Evolutionary conservation across 2,797 vertebrate species (phyloP), one percentile per base, ranked within the genome.

Genomic region (Astyanax mexicanus): DNA sequence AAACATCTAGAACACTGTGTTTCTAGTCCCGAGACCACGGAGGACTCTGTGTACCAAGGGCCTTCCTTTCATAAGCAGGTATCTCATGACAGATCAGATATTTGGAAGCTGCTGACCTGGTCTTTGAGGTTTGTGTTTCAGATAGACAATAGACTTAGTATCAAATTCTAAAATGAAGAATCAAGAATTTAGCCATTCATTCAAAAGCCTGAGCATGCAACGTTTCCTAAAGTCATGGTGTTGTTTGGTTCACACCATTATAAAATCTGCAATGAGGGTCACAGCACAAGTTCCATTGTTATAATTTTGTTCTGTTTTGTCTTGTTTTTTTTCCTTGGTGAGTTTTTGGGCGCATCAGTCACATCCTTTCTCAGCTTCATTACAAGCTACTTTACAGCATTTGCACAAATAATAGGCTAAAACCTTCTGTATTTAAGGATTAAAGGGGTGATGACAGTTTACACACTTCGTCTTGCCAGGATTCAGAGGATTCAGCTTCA

Each of bases 221-320:
- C 60, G 62, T 62, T 13, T 42, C 5, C 12, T 62, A 12, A 40
- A 40, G n/a, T 32, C 13, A 17, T n/a, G 27, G 55, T 58, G 15
- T 37, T 25, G 1, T n/a, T 17, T 60, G 32, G n/a, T 17, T 21
- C 3, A 32, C 17, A 19, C 35, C 3, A 60, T 60, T 32, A 60
- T n/a, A 38, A 61, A 62, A 10, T 40, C 37, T 12, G n/a, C 37
- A 64, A 25, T 27, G 21, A 42, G 37, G 11, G 40, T 62, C 37
- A 62, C 6, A 61, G 37, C 35, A 38, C 32, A 11, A 23, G 35
- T 40, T 19, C 35, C 19, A 40, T 40, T 37, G 17, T 23, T 15
- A 57, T 32, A 19, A 25, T 64, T 64, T 44, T 4, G 64, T 64
- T 64, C 7, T 64, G 61, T n/a, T n/a, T n/a, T n/a, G n/a, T n/a